Conservation (phyloP, 2,113 vertebrate genomes). For the Potamarius usumacintae region DNA sequence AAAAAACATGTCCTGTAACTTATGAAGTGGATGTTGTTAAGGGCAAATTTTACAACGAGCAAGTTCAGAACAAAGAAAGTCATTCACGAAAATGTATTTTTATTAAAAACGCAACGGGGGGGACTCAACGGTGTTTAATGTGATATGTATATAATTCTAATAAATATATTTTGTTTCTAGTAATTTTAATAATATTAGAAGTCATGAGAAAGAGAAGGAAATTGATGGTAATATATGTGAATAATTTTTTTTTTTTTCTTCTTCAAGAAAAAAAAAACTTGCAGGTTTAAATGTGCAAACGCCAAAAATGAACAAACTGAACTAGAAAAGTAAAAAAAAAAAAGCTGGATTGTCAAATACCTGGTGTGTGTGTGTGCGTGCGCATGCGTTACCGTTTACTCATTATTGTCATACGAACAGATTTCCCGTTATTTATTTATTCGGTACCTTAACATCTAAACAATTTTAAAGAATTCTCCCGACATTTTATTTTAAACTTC, state of each 20-base stretch:
- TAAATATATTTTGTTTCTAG: no score
- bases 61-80: background rate
- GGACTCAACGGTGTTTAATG: background rate
- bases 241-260: no score
- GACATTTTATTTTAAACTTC: background rate
- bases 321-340: background rate
- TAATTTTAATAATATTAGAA: background rate
- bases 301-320: background rate
- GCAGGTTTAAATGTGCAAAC: background rate
- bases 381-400: background rate
- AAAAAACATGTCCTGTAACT: no score
- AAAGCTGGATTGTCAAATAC: background rate
- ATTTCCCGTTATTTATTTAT: conserved; percentile 44
- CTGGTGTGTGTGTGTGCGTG: background rate
- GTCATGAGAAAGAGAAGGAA: background rate
- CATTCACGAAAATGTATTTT: background rate
- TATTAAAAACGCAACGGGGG: background rate
- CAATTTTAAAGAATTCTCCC: background rate
- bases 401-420: background rate
- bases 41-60: no score
- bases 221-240: background rate
- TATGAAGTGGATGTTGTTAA: no score
- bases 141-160: background rate
- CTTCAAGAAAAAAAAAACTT: background rate
- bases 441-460: conserved; percentile 37